Evolutionary conservation across 2,888 invertebrate species (phyloP), one percentile per base, ranked within the genome.

Genomic region (Watsonalla binaria): DNA sequence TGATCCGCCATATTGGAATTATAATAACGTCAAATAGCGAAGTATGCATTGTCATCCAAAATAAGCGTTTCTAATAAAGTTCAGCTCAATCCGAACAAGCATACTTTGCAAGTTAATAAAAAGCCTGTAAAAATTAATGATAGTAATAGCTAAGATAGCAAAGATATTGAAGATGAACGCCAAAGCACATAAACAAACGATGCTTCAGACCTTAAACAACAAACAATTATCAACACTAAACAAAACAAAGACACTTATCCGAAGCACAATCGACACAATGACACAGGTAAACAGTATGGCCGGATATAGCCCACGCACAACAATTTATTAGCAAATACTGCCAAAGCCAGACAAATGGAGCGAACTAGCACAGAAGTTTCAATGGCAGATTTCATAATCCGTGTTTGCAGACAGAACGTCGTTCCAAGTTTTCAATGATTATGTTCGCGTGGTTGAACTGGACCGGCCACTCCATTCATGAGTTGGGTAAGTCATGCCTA

Each of bases 341-440:
- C 62, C 49, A 51, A 56, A 57, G 46, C 49, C 49, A 39, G 37
- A 48, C 58, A 71, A 72, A 65, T 74, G 61, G 76, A 74, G 65
- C 74, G 50, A 59, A 53, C 63, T 61, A 71, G 68, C 60, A 66
- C 70, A 60, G 66, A 47, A 73, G 69, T 76, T 79, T 80, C 81
- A 84, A 82, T 81, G 80, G 74, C 76, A 65, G 54, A 67, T 86
- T 78, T 84, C 76, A 79, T 79, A 84, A 86, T 66, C 62, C 61
- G 61, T 73, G 76, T 80, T 80, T 65, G 82, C 81, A 80, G 84
- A 83, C 84, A 78, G 64, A 57, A 66, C 62, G 82, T 78, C 82
- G 82, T 78, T 81, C 80, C 81, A 52, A 82, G 78, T 82, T 83
- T 81, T 82, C 88, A 88, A 87, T 87, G 86, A 85, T 84, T 80